Base-by-base conservation (phyloP, 2,113 vertebrate genomes). In the Crotalus tigris region DNA sequence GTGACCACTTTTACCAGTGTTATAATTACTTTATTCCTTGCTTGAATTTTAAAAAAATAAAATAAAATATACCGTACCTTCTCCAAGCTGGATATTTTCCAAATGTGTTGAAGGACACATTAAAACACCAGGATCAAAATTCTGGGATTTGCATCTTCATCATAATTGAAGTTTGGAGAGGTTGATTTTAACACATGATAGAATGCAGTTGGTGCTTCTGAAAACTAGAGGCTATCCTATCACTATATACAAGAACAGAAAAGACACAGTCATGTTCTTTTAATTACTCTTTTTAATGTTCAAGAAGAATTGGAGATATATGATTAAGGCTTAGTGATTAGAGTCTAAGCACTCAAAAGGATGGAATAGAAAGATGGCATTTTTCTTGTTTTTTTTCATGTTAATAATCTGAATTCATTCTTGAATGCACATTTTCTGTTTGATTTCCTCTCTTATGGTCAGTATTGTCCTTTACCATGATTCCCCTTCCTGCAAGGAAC, bases 141-240 rank as follows among this genome's bases (percentile, higher is more conserved):
- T 39, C 15, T 81, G 69, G 69, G 33, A 19, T 6, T 81, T 81
- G n/a, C 15, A 81, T 81, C 69, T 81, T 81, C 33, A 75, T 81
- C 69, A 81, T 81, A 81, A 5, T 6, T 81, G 15, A 15, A 39
- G 33, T 5, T 39, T 81, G 15, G 69, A 81, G 17, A 81, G 15
- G 19, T 81, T 81, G 15, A 81, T 81, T 53, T 54, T 54, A 88
- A 24, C 23, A 81, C n/a, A 39, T 88, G 17, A 46, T 53, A 88
- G 10, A 33, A 44, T 90, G 88, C 75, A 93, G n/a, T 64, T 93
- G n/a, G 75, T 90, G 12, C 85, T 53, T 93, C 29, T 89, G 92
- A 24, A 92, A 89, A 87, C 87, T 87, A 89, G 92, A 90, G 89
- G 92, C 75, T 93, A 49, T 88, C 88, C 54, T 90, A 54, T n/a